These are phyloP conservation scores for Mya arenaria DNA, from an alignment of 1,140 invertebrate genomes.

Conservation along the genomic window DNA sequence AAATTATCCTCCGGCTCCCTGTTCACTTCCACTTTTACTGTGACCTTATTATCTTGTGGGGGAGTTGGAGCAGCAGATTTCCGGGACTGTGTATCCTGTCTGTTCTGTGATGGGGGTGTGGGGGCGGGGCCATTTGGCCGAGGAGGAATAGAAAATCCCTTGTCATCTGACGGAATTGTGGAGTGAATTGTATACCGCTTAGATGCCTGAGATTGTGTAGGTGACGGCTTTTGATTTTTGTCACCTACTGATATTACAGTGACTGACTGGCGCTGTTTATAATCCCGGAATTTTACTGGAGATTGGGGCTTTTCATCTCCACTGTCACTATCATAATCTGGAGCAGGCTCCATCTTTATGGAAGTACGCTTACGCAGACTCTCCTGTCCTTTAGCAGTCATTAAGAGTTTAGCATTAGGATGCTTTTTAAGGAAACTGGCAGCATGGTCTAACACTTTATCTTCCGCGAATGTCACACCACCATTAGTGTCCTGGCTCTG, in stretches of 20 bases:
- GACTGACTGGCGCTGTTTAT: conserved; percentile 57
- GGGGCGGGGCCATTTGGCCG: conserved; percentile 63
- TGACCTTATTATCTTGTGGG: background rate
- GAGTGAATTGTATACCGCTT: conserved; percentile 64
- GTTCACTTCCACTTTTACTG: conserved; percentile 36
- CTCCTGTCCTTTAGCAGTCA: conserved; percentile 73
- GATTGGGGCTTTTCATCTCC: conserved; percentile 62
- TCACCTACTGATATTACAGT: conserved; percentile 71
- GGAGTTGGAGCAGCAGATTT: conserved; percentile 16
- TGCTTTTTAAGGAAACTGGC: conserved; percentile 76
- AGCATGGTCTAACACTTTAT: conserved; percentile 73
- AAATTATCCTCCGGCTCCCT: background rate
- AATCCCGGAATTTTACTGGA: conserved; percentile 12
- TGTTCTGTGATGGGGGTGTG: conserved; percentile 41
- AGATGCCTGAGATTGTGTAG: conserved; percentile 24
- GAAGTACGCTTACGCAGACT: conserved; percentile 52
- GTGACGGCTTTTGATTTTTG: conserved; percentile 39
- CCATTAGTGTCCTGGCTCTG: conserved; percentile 12
- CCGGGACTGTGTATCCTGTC: conserved; percentile 41
- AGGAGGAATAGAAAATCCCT: conserved; percentile 62
- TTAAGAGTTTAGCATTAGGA: conserved; percentile 76
- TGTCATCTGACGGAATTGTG: conserved; percentile 60
- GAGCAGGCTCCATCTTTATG: conserved; percentile 68
- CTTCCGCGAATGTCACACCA: conserved; percentile 75
- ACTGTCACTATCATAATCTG: conserved; percentile 75